phyloP scores from a whole-genome alignment of 2,797 vertebrate species.

The Argyrosomus regius region DNA sequence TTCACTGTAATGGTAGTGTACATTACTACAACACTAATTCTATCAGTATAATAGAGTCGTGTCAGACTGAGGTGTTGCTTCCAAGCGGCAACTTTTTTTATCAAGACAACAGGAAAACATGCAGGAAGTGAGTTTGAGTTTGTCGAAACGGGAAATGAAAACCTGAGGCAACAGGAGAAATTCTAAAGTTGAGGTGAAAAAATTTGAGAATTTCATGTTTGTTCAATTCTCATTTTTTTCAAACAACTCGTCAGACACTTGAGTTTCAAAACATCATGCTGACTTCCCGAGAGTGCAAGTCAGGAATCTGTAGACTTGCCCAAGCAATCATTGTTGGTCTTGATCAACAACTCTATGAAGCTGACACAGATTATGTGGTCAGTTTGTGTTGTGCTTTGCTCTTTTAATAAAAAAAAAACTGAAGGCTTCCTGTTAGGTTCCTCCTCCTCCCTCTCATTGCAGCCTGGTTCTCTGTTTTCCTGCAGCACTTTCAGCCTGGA shows the following conservation, averaged over 20 bases:
- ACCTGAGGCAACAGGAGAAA: no score
- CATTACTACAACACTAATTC: no score
- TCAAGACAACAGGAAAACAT: no score
- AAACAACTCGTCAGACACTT: neutral
- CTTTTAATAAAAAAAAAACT: neutral
- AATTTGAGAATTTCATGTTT: neutral
- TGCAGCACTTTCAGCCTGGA: constrained; percentile 4
- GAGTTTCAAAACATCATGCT: neutral
- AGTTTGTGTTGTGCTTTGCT: neutral
- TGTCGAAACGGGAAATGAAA: no score
- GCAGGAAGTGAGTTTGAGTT: no score
- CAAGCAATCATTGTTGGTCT: neutral
- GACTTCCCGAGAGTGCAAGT: neutral
- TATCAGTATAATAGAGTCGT: no score
- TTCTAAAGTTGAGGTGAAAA: neutral
- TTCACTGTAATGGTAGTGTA: no score
- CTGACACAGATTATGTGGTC: neutral
- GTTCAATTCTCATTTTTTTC: neutral
- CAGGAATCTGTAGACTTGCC: neutral
- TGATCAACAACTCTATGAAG: neutral
- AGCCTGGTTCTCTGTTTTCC: constrained; percentile 4
- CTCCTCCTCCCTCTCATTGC: no score
- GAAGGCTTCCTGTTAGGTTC: neutral
- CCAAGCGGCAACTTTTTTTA: no score
- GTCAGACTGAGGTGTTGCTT: no score